These are phyloP conservation scores for Tupaia chinensis DNA, from an alignment of 2,113 vertebrate genomes.

Conservation along the genomic window DNA sequence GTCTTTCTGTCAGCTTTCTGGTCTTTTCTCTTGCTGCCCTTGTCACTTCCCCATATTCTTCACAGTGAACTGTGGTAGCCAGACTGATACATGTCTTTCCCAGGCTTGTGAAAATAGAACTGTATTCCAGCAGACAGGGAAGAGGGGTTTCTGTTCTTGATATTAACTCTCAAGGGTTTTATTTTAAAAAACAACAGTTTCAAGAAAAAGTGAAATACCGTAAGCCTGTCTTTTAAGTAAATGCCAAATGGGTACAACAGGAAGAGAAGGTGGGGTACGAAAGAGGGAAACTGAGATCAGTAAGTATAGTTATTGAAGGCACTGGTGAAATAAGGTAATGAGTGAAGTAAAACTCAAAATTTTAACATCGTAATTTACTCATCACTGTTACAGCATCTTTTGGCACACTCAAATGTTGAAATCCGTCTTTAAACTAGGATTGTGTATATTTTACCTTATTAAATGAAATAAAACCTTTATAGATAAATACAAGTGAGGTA, in stretches of 20 bases:
- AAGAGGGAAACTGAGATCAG: not conserved
- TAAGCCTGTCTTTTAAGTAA: not conserved
- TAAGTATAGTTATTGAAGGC: not conserved
- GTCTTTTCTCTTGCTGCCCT: not conserved
- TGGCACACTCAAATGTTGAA: not conserved
- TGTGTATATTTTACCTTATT: not conserved
- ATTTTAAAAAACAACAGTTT: not conserved
- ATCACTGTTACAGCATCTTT: not conserved
- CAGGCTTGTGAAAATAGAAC: not conserved
- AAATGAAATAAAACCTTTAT: not conserved
- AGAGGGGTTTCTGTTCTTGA: not conserved
- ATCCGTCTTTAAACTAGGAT: not conserved
- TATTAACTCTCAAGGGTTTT: not conserved
- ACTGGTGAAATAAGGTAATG: not conserved
- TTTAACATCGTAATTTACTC: not conserved
- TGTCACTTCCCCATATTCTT: not conserved
- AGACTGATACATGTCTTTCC: not conserved
- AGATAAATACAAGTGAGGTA: not conserved
- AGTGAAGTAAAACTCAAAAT: not conserved
- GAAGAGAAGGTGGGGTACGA: not conserved
- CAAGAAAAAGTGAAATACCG: slow-evolving; percentile 21
- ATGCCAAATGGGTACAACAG: not conserved
- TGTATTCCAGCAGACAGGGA: not conserved
- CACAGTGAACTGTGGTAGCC: not conserved
- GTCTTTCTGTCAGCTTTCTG: not conserved